Evolutionary conservation across 2,888 invertebrate genomes (phyloP).

Genomic region (Chorisops tibialis): DNA sequence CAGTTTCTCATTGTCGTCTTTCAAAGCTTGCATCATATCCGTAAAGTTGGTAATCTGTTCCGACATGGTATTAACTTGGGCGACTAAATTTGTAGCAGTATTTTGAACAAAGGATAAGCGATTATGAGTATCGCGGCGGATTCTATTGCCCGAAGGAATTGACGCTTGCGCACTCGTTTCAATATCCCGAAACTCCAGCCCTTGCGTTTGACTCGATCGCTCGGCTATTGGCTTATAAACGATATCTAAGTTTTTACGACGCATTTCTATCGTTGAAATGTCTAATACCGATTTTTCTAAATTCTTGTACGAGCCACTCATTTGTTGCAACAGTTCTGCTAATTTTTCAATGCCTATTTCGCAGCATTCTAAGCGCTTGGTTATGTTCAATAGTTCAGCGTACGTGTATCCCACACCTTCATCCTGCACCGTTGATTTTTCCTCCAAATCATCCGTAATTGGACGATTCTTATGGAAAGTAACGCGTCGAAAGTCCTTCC

Average conservation of each 20-base stretch:
- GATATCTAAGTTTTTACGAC: background rate
- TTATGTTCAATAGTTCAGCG: background rate
- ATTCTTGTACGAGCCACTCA: background rate
- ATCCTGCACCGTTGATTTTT: background rate
- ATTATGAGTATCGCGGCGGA: background rate
- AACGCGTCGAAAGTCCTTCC: background rate
- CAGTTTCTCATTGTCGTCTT: background rate
- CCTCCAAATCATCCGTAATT: background rate
- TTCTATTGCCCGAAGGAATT: background rate
- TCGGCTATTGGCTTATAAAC: no score
- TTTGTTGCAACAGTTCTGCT: background rate
- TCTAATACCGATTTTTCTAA: background rate
- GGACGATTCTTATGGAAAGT: background rate
- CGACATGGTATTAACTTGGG: background rate
- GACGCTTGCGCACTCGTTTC: no score
- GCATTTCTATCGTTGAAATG: background rate
- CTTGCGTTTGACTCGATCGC: no score
- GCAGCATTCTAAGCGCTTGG: slow-evolving; percentile 8
- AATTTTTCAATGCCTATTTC: slow-evolving; percentile 15
- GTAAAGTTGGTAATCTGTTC: background rate
- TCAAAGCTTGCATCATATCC: background rate
- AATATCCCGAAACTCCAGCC: no score
- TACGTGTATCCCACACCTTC: background rate
- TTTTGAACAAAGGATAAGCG: no score
- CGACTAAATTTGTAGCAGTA: background rate